Evolutionary conservation across 2,113 vertebrate genomes (phyloP).

Genomic region (Tricholaema leucomelas): DNA sequence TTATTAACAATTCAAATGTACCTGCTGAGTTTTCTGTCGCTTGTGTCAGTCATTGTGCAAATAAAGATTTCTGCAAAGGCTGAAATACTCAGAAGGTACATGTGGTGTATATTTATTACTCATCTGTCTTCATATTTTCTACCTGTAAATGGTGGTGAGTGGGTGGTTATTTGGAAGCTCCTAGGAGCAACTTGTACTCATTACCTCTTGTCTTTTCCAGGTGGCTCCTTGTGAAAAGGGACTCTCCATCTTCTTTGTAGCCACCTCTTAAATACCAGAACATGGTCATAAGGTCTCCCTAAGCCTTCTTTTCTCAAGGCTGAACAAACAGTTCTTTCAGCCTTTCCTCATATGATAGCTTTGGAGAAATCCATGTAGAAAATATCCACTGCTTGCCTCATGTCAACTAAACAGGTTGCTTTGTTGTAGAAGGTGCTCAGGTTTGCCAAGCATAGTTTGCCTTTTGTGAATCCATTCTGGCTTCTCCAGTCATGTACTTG

Average conservation of each 20-base stretch:
- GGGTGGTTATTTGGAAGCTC: neutral
- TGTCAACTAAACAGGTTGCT: no score
- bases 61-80: slow-evolving; percentile 22
- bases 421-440: no score
- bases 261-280: no score
- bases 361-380: no score
- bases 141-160: neutral
- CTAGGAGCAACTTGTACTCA: no score
- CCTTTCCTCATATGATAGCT: no score
- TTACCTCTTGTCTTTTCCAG: no score
- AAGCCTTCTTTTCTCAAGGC: no score
- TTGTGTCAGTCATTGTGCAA: neutral
- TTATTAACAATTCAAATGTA: slow-evolving; percentile 24
- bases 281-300: no score
- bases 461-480: neutral
- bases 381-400: no score
- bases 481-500: neutral
- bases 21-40: neutral
- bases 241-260: no score
- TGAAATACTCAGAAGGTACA: neutral
- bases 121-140: neutral
- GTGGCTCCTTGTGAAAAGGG: neutral
- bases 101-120: neutral
- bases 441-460: neutral
- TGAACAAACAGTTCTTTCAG: no score